A percentile compares a stretch with the other conserved stretches of the same genome.
Evolutionary conservation across 2,113 vertebrate species (phyloP).

Genomic region (Peucedramus taeniatus): DNA sequence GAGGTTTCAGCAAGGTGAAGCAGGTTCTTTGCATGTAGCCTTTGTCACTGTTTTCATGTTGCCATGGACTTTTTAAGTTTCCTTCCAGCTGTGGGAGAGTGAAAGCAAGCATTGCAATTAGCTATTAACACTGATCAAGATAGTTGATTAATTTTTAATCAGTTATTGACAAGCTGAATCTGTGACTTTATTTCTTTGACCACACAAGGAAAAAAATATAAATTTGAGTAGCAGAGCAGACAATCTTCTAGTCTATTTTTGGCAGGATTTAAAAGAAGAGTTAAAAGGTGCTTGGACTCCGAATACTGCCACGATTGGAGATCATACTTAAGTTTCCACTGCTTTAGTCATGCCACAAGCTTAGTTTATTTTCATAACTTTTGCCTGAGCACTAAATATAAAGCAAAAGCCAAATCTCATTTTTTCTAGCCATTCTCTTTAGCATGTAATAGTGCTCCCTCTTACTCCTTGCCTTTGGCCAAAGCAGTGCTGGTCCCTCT

Average conservation of each 20-base stretch:
- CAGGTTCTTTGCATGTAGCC: neutral
- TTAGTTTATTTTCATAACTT: neutral
- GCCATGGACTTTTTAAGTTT: neutral
- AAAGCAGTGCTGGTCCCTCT: neutral
- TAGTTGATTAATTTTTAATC: constrained; percentile 29
- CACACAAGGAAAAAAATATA: neutral
- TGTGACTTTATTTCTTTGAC: neutral
- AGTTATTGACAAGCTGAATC: constrained; percentile 2
- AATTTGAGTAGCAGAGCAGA: neutral
- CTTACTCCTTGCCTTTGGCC: neutral
- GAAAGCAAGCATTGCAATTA: neutral
- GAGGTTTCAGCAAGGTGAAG: neutral
- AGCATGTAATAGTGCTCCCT: neutral
- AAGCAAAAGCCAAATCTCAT: neutral
- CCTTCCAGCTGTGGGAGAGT: neutral
- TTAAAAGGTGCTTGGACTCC: neutral
- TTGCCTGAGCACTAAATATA: neutral
- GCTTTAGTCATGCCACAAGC: neutral
- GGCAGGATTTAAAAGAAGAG: neutral
- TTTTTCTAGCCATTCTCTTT: neutral
- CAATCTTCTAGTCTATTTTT: neutral
- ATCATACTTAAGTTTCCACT: neutral
- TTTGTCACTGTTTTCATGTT: neutral
- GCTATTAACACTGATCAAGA: neutral
- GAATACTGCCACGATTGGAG: neutral